Percentiles rank a stretch among this genome's conserved stretches.
phyloP scores from a whole-genome alignment of 2,797 vertebrate genomes.

The Taeniopygia guttata region DNA sequence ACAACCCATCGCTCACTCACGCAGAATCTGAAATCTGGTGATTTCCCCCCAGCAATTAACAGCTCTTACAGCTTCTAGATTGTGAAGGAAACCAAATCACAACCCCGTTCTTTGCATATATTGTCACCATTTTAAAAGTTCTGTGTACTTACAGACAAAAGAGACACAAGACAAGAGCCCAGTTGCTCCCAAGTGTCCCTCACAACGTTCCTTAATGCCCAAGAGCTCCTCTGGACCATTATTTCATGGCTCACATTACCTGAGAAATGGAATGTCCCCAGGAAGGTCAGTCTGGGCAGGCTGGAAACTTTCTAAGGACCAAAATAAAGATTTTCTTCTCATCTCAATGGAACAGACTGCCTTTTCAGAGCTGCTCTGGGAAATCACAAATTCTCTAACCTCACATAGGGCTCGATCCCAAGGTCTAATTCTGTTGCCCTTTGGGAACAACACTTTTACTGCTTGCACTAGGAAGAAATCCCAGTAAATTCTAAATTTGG shows the following conservation, averaged over 20 bases:
- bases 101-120: not conserved
- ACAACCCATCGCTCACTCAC: not conserved
- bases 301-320: not conserved
- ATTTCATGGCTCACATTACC: not conserved
- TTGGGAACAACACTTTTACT: not conserved
- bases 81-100: not conserved
- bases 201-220: not conserved
- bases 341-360: not conserved
- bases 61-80: not conserved
- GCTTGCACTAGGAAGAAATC: not conserved
- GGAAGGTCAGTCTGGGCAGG: not conserved
- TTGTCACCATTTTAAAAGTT: not conserved
- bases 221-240: not conserved
- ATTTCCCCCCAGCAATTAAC: not conserved
- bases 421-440: slow-evolving; percentile 3
- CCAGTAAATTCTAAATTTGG: not conserved
- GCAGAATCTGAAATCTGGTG: not conserved
- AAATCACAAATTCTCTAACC: slow-evolving; percentile 40
- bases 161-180: not conserved
- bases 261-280: not conserved
- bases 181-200: not conserved
- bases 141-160: not conserved
- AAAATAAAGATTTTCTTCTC: not conserved
- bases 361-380: slow-evolving; percentile 9
- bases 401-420: slow-evolving; percentile 28